Base-by-base conservation (phyloP, 2,113 vertebrate genomes). In the Phodopus roborovskii region DNA sequence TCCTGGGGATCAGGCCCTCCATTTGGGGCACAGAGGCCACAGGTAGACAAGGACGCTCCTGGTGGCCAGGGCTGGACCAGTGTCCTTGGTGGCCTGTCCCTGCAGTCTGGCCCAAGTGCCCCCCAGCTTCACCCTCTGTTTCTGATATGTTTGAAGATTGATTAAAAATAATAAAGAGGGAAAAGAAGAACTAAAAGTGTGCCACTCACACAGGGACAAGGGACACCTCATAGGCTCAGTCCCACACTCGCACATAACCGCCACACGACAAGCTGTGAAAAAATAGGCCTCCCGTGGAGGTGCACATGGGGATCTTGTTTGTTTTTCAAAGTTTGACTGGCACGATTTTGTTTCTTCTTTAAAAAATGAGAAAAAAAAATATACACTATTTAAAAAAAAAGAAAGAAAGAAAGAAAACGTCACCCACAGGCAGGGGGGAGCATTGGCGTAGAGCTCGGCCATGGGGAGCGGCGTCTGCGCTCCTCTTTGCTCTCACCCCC, bases 271-370 rank as follows among this genome's bases (percentile, higher is more conserved):
- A 98, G 98, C 98, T 98, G 99, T 99, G 99, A 99, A 99, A 99
- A 99, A 99, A 99, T 99, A 99, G 99, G 99, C 99, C 99, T 99
- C 99, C 94, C 99, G 99, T 98, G 98, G 98, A 99, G 99, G 98
- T 99, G 99, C 99, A 99, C 98, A 99, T 98, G 98, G 98, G 98
- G 98, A 97, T 97, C 98, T 94, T 98, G 98, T 97, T 98, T 97
- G 50, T 58, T 71, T 53, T 56, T 39, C 45, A 56, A 98, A 98
- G 98, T 97, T 92, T 85, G 97, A 98, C 94, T 91, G 94, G 98
- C 96, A 96, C 68, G 58, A 84, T 26, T 87, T 97, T 78, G 98
- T 97, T 97, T 87, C 96, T 92, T 97, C 96, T 70, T 88, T 58
- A 97, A 33, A 90, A 75, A 19, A 53, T 7, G n/a, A 66, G 30